Evolutionary conservation across 1,140 invertebrate genomes (phyloP), one percentile per base, ranked within the genome.

Genomic region (Drosophila ohnishii): DNA sequence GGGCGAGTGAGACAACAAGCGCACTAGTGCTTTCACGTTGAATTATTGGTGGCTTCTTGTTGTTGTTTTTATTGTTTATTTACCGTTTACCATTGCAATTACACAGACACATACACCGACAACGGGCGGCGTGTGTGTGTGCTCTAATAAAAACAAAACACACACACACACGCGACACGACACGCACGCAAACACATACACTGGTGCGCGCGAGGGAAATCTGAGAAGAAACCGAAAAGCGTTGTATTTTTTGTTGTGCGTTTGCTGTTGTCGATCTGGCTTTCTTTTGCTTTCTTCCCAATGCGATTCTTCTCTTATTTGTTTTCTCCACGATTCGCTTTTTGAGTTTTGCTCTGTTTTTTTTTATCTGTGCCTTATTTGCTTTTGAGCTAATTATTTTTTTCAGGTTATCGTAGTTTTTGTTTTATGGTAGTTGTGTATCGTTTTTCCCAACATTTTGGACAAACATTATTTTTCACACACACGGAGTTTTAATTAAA

Each of bases 61-160:
- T 73, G 16, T 11, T 53, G n/a, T 34, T 70, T 30, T 57, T 58
- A 48, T 58, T 56, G 57, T 70, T 67, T 42, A 65, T 70, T 69
- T 60, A 60, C 55, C 30, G 48, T 47, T 67, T 47, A 47, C 25
- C 66, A 69, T 70, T 58, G 65, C 65, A 70, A 69, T 56, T 69
- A 37, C 47, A 70, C 63, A 39, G 34, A 32, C 63, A 35, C 63
- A 62, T 25, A 37, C 34, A 40, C 51, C 51, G 51, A 25, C 63
- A 63, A 34, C 32, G 69, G 48, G 47, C 28, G 37, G 64, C 71
- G 72, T 75, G 72, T 75, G 71, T 75, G 71, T 75, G 70, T 74
- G 67, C 71, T 55, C 25, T 42, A 65, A 75, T 63, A 62, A 76
- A 60, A 75, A 75, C 55, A 76, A 76, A 76, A 56, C 57, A 61